Conservation (phyloP, 2,888 invertebrate genomes). For the Anodontia alba region DNA sequence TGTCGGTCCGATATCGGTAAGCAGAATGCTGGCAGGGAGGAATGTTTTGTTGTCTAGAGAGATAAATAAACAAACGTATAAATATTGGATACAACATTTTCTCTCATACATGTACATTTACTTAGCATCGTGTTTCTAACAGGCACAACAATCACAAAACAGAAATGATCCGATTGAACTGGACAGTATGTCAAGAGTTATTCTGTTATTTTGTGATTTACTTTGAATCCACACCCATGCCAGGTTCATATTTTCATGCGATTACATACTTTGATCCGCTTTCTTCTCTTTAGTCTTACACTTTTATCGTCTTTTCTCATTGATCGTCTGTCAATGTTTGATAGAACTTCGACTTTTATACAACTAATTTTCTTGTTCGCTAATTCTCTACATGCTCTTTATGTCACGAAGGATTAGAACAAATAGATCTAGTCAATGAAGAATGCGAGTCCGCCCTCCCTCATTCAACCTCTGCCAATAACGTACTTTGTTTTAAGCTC, state of each 20-base stretch:
- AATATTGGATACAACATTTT: too few species aligned
- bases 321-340: constrained; percentile 9
- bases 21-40: too few species aligned
- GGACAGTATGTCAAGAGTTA: too few species aligned
- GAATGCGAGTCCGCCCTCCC: neutral
- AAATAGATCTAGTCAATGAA: neutral
- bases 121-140: too few species aligned
- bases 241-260: neutral
- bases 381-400: constrained; percentile 19
- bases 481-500: neutral
- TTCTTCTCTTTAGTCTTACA: neutral
- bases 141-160: too few species aligned
- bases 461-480: neutral
- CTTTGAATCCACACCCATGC: neutral
- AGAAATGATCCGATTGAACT: too few species aligned
- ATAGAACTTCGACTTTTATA: neutral
- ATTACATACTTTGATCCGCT: constrained; percentile 9
- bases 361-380: constrained; percentile 8
- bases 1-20: too few species aligned
- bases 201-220: too few species aligned
- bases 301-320: neutral
- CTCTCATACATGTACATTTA: too few species aligned
- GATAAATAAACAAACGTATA: too few species aligned
- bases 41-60: too few species aligned
- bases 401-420: constrained; percentile 12